Evolutionary conservation across 2,113 vertebrate species (phyloP).

Genomic region (Phrynosoma platyrhinos): DNA sequence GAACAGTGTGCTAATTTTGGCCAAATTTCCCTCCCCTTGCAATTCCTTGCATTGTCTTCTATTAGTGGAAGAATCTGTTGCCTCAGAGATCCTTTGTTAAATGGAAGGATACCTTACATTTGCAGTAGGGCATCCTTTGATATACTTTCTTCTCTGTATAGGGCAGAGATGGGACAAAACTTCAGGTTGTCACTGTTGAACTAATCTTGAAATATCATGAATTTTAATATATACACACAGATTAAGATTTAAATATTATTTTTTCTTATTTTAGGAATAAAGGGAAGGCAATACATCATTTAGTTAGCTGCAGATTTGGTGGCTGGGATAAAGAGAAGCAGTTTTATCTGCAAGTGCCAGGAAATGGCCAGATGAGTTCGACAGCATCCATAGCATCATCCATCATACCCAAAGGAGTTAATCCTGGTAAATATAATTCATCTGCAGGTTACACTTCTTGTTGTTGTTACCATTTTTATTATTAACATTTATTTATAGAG

Average conservation of each 20-base stretch:
- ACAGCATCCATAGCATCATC: background rate
- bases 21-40: no score
- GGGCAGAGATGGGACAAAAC: background rate
- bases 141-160: background rate
- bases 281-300: slow-evolving; percentile 77
- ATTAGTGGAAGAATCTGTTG: no score
- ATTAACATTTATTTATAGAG: no score
- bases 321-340: slow-evolving; percentile 90
- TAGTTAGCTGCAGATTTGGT: slow-evolving; percentile 87
- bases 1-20: no score
- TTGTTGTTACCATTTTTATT: no score
- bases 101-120: background rate
- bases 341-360: slow-evolving; percentile 76
- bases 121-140: background rate
- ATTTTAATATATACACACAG: background rate
- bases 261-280: slow-evolving; percentile 84
- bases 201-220: background rate
- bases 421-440: slow-evolving; percentile 61
- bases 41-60: no score
- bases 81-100: background rate
- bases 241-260: background rate
- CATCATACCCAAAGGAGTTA: background rate
- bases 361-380: slow-evolving; percentile 3
- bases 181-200: background rate
- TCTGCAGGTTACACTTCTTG: slow-evolving; percentile 8